Conservation (phyloP, 2,113 vertebrate genomes). For the Ardeotis arabs region DNA sequence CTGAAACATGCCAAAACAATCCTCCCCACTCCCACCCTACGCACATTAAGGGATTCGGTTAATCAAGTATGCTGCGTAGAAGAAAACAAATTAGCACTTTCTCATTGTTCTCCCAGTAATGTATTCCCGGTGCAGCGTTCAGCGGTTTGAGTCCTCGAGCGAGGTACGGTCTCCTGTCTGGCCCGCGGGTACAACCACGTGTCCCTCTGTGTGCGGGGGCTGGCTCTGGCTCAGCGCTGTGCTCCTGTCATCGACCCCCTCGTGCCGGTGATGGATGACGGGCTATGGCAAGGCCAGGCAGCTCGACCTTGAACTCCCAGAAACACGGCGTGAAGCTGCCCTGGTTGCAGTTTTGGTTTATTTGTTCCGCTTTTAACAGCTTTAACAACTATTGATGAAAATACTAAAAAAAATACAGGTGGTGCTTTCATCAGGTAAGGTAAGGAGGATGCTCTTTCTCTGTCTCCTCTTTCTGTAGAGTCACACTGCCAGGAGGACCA, state of each 20-base stretch:
- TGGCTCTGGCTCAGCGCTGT: fast-evolving
- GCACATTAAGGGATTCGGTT: not conserved
- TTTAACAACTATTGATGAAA: not conserved
- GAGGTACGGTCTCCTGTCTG: fast-evolving
- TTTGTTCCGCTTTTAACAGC: not conserved
- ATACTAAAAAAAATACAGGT: fast-evolving
- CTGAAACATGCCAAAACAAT: fast-evolving
- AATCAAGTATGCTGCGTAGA: fast-evolving
- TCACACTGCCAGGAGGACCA: fast-evolving
- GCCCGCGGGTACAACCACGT: fast-evolving
- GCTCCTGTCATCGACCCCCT: not conserved
- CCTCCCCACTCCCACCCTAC: fast-evolving
- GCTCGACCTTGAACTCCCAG: not conserved
- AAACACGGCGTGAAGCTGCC: too few relatives aligned
- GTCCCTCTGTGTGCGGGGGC: fast-evolving
- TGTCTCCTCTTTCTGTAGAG: not conserved
- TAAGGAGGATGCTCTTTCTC: not conserved
- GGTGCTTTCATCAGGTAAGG: fast-evolving
- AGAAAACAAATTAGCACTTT: fast-evolving
- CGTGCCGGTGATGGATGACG: too few relatives aligned
- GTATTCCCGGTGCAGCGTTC: fast-evolving
- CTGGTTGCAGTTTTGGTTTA: not conserved
- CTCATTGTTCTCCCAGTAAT: not conserved
- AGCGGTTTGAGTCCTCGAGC: fast-evolving
- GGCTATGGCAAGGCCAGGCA: not conserved